phyloP scores from a whole-genome alignment of 2,113 vertebrate genomes.

The Centropus unirufus region DNA sequence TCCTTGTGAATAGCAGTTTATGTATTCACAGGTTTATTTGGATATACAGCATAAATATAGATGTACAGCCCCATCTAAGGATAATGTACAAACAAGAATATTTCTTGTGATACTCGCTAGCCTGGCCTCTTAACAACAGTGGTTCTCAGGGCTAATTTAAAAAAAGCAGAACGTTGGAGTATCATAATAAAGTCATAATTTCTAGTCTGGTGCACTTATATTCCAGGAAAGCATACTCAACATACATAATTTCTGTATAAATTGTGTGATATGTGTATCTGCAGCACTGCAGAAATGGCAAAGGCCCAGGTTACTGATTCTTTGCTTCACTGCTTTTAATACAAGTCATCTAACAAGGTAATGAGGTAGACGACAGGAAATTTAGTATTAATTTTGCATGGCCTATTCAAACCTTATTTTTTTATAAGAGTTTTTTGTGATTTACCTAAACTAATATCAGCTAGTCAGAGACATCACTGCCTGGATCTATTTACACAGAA shows the following conservation, averaged over 20 bases:
- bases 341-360: constrained; percentile 72
- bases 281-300: constrained; percentile 49
- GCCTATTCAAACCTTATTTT: constrained; percentile 34
- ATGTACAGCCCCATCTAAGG: neutral
- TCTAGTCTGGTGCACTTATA: constrained; percentile 66
- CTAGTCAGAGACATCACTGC: neutral
- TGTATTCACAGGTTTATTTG: neutral
- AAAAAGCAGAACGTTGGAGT: constrained; percentile 54
- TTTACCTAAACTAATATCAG: constrained; percentile 48
- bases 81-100: neutral
- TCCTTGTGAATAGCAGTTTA: neutral
- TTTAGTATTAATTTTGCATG: constrained; percentile 73
- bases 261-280: constrained; percentile 42
- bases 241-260: constrained; percentile 61
- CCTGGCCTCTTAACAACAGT: constrained; percentile 44
- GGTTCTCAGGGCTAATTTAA: constrained; percentile 44
- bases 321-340: constrained; percentile 72
- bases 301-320: constrained; percentile 56
- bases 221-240: constrained; percentile 35
- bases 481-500: constrained; percentile 16
- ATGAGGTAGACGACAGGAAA: constrained; percentile 66
- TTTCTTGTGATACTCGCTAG: neutral
- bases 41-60: neutral
- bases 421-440: neutral
- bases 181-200: constrained; percentile 73